Percentiles rank a stretch among this genome's conserved stretches.
Conservation (phyloP, 1,140 invertebrate genomes). For the Drosophila navojoa region DNA sequence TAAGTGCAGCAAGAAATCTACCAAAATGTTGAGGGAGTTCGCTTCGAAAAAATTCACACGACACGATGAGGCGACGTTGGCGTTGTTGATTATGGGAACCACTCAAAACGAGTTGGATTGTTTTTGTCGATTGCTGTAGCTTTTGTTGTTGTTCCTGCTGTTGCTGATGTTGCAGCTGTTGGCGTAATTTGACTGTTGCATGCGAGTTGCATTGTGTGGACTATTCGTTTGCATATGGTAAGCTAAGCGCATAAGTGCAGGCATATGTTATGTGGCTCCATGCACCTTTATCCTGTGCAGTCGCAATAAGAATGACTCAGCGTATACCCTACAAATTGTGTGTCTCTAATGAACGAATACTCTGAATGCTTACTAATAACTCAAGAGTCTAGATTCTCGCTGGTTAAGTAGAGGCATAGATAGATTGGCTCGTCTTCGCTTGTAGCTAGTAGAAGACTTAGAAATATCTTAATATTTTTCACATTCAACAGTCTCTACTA, state of each 20-base stretch:
- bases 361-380: too few relatives aligned
- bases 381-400: too few relatives aligned
- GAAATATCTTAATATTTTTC: too few relatives aligned
- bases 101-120: constrained; percentile 69
- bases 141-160: constrained; percentile 31
- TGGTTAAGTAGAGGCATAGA: too few relatives aligned
- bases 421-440: too few relatives aligned
- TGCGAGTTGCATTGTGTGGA: constrained; percentile 41
- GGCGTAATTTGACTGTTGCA: constrained; percentile 69
- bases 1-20: constrained; percentile 59
- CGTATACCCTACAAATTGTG: background rate
- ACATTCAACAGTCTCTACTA: too few relatives aligned
- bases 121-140: constrained; percentile 23
- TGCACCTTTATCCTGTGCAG: background rate
- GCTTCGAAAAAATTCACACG: constrained; percentile 72
- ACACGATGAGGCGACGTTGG: constrained; percentile 43
- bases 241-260: background rate
- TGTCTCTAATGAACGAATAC: too few relatives aligned
- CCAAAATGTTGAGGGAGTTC: constrained; percentile 51
- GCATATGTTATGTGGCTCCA: background rate
- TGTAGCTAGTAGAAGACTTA: too few relatives aligned
- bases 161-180: constrained; percentile 27
- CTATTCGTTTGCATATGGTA: constrained; percentile 17
- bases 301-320: background rate
- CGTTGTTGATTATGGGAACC: constrained; percentile 61